phyloP scores from a whole-genome alignment of 2,888 invertebrate species.

The Ametastegia equiseti region DNA sequence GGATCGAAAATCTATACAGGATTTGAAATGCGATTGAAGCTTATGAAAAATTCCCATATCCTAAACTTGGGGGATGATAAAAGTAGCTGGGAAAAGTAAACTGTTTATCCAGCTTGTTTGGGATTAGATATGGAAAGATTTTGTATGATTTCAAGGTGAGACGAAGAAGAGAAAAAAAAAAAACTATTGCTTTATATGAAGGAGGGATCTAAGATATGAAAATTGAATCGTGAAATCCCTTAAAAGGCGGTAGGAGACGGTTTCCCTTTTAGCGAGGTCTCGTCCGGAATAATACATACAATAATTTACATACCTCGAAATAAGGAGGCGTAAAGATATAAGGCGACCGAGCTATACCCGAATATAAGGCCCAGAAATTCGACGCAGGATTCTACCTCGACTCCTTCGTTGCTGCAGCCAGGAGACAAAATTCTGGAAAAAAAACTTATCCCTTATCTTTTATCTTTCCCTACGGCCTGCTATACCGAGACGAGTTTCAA shows the following conservation, averaged over 20 bases:
- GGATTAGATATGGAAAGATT: not conserved
- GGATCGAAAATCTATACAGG: too few species aligned
- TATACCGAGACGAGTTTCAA: not conserved
- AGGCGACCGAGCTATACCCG: not conserved
- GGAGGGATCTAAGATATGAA: slow-evolving; percentile 22
- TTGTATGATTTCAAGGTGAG: not conserved
- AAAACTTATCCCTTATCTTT: slow-evolving; percentile 32
- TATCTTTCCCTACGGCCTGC: slow-evolving; percentile 18
- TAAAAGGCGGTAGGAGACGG: slow-evolving; percentile 2
- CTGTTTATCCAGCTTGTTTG: not conserved
- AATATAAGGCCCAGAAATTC: not conserved
- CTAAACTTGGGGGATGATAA: too few species aligned
- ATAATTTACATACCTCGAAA: slow-evolving; percentile 44
- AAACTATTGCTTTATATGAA: not conserved
- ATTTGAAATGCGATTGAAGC: too few species aligned
- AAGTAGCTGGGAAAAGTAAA: too few species aligned
- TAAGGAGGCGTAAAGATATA: slow-evolving; percentile 30
- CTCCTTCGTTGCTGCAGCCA: slow-evolving; percentile 8
- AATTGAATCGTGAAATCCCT: slow-evolving; percentile 42
- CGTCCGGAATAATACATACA: slow-evolving; percentile 43
- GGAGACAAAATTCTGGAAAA: slow-evolving; percentile 25
- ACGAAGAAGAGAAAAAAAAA: not conserved
- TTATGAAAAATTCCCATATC: too few species aligned
- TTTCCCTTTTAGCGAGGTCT: slow-evolving; percentile 31
- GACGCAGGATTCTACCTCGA: slow-evolving; percentile 9